These are phyloP conservation scores for Heterochromis multidens DNA, from an alignment of 2,113 vertebrate species.

Conservation along the genomic window DNA sequence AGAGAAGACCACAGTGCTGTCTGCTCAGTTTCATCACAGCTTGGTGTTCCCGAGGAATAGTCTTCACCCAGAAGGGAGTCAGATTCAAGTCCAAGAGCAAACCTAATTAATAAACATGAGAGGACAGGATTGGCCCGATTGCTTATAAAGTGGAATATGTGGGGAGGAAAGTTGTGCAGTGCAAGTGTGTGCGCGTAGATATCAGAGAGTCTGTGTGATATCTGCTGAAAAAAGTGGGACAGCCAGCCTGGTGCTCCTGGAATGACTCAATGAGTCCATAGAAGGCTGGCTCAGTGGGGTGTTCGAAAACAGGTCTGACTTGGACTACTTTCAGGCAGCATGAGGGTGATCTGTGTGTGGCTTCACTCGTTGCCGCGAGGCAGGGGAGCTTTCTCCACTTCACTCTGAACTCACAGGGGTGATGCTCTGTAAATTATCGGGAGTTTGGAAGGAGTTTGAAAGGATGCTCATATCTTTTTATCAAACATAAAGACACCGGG, in stretches of 20 bases:
- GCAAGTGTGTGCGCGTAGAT: slow-evolving; percentile 3
- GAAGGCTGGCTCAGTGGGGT: slow-evolving; percentile 48
- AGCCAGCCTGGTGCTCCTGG: slow-evolving; percentile 50
- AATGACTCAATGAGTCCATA: slow-evolving; percentile 57
- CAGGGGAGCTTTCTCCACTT: slow-evolving; percentile 39
- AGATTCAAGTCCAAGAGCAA: slow-evolving; percentile 44
- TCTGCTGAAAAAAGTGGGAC: slow-evolving; percentile 61
- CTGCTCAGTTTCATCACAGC: slow-evolving; percentile 45
- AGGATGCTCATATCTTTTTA: slow-evolving; percentile 31
- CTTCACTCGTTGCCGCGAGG: slow-evolving; percentile 24
- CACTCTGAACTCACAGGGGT: slow-evolving; percentile 31
- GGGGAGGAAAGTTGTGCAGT: slow-evolving; percentile 10
- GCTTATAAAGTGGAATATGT: slow-evolving; percentile 50
- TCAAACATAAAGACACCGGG: slow-evolving; percentile 19
- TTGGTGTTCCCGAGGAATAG: slow-evolving; percentile 29
- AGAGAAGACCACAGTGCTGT: slow-evolving; percentile 22
- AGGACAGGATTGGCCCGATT: slow-evolving; percentile 47
- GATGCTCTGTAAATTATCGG: slow-evolving; percentile 32
- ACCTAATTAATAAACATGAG: slow-evolving; percentile 70
- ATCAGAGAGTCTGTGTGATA: slow-evolving; percentile 62
- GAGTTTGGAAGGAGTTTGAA: slow-evolving; percentile 37
- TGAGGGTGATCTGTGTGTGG: slow-evolving; percentile 45
- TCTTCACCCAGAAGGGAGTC: slow-evolving; percentile 37
- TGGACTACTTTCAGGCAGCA: slow-evolving; percentile 56
- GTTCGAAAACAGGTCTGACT: slow-evolving; percentile 60